These are phyloP conservation scores for Gopherus evgoodei DNA, from an alignment of 2,113 vertebrate genomes.

Conservation along the genomic window DNA sequence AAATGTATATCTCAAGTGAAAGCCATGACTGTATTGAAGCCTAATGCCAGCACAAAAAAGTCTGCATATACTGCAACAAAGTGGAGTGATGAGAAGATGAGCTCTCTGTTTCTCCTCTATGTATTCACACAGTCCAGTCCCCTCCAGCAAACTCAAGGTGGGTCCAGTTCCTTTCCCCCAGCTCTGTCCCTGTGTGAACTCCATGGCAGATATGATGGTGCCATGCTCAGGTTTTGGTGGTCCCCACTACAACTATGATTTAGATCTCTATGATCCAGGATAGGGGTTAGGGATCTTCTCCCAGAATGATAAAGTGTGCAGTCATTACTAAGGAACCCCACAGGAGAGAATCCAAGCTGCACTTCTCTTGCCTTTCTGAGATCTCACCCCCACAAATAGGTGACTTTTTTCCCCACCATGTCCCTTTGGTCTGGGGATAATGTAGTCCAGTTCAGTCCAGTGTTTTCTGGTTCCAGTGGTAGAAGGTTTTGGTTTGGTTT, in stretches of 20 bases:
- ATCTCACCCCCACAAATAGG: slow-evolving; percentile 43
- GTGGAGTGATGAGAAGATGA: not conserved
- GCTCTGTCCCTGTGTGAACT: slow-evolving; percentile 19
- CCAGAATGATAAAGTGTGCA: slow-evolving; percentile 39
- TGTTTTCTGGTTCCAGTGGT: slow-evolving; percentile 6
- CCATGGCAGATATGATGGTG: slow-evolving; percentile 16
- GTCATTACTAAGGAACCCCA: slow-evolving; percentile 42
- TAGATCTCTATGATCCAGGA: slow-evolving; percentile 36
- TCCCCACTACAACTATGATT: not conserved
- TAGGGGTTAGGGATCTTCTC: slow-evolving; percentile 33
- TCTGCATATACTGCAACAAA: not conserved
- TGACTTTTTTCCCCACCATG: not conserved
- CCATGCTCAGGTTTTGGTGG: slow-evolving; percentile 17
- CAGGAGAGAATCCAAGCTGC: slow-evolving; percentile 51
- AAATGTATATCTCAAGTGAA: not conserved
- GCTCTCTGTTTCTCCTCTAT: slow-evolving; percentile 14
- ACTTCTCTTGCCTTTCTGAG: not conserved
- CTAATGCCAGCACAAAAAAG: not conserved
- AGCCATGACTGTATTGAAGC: not conserved
- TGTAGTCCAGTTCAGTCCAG: slow-evolving; percentile 12
- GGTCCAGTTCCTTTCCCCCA: not conserved
- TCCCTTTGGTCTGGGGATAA: slow-evolving; percentile 23
- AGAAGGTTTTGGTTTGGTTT: slow-evolving; percentile 44
- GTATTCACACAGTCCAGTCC: accelerated
- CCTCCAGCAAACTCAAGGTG: slow-evolving; percentile 20